Evolutionary conservation across 2,888 invertebrate species (phyloP).

Genomic region (Heliconius aoede): DNA sequence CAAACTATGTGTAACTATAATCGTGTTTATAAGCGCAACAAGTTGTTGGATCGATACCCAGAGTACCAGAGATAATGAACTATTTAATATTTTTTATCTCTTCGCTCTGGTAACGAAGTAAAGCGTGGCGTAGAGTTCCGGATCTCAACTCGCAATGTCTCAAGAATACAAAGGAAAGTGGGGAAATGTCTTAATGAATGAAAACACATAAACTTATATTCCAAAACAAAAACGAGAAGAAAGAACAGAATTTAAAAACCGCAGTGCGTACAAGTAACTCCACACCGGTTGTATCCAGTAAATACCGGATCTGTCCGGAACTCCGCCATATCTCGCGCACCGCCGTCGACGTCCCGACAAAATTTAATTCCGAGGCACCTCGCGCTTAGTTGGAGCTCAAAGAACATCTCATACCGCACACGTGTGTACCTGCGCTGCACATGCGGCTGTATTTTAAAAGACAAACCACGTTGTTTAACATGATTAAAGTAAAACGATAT

Average conservation of each 20-base stretch:
- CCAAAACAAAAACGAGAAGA: conserved; percentile 1
- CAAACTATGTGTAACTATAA: too few species aligned
- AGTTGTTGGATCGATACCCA: too few species aligned
- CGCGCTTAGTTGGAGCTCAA: conserved; percentile 59
- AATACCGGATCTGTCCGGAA: conserved; percentile 56
- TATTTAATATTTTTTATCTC: not conserved
- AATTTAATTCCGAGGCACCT: conserved; percentile 69
- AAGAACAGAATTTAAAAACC: conserved; percentile 36
- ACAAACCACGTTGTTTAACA: conserved; percentile 49
- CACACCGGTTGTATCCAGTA: conserved; percentile 55
- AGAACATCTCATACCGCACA: conserved; percentile 51
- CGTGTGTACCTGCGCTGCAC: conserved; percentile 12
- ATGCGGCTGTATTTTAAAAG: conserved; percentile 50
- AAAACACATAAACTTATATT: too few species aligned
- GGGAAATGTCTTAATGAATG: not conserved
- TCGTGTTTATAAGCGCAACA: too few species aligned
- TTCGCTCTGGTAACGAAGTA: not conserved
- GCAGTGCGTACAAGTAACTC: conserved; percentile 30
- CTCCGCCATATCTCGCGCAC: conserved; percentile 61
- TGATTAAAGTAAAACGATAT: conserved; percentile 44
- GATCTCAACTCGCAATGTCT: too few species aligned
- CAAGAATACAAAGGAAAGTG: not conserved
- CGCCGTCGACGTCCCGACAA: conserved; percentile 58
- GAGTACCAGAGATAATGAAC: too few species aligned
- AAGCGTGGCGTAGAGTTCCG: not conserved